These are phyloP conservation scores for Geotrypetes seraphini DNA, from an alignment of 2,797 vertebrate species.

Conservation along the genomic window DNA sequence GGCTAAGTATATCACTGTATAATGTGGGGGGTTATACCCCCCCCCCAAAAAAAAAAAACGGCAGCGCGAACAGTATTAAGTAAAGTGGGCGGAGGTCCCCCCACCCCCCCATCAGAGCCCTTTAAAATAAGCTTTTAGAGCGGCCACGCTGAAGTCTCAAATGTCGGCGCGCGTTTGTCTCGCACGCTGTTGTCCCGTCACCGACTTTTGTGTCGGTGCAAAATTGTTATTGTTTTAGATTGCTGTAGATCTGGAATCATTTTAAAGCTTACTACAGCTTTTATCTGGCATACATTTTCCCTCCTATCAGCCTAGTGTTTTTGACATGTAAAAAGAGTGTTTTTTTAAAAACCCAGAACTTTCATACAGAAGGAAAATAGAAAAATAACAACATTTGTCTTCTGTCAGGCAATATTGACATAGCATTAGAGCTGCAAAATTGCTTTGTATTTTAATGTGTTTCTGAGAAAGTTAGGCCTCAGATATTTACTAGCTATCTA, in stretches of 20 bases:
- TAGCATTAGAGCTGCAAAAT: slow-evolving; percentile 81
- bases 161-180: too few relatives aligned
- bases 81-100: too few relatives aligned
- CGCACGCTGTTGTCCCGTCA: too few relatives aligned
- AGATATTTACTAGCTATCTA: slow-evolving; percentile 45
- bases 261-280: slow-evolving; percentile 46
- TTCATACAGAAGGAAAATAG: slow-evolving; percentile 75
- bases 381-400: slow-evolving; percentile 95
- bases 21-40: too few relatives aligned
- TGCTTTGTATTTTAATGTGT: slow-evolving; percentile 87
- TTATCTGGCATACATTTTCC: slow-evolving; percentile 50
- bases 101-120: too few relatives aligned
- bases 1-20: too few relatives aligned
- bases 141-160: too few relatives aligned
- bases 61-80: too few relatives aligned
- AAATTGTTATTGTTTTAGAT: too few relatives aligned
- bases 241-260: slow-evolving; percentile 19
- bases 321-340: slow-evolving; percentile 67
- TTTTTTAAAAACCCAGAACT: slow-evolving; percentile 66
- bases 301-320: slow-evolving; percentile 61
- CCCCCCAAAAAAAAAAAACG: too few relatives aligned
- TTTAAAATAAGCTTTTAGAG: too few relatives aligned
- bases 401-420: slow-evolving; percentile 85
- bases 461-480: slow-evolving; percentile 70
- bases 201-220: too few relatives aligned